These are phyloP conservation scores for Coracopsis vasa DNA, from an alignment of 2,113 vertebrate species.

Conservation along the genomic window DNA sequence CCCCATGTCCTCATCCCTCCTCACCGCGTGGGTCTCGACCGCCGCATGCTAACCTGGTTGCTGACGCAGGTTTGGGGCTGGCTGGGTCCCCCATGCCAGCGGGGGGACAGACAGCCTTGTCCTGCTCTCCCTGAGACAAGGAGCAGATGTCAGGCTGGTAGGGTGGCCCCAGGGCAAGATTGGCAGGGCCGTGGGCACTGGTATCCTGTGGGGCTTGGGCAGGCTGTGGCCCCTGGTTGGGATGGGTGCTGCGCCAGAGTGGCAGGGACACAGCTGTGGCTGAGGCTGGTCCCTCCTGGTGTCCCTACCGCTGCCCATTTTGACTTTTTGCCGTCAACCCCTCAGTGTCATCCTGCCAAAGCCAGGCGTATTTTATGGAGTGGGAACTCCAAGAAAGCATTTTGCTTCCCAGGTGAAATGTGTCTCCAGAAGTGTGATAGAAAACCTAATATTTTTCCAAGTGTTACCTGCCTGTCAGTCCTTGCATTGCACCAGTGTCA, in stretches of 20 bases:
- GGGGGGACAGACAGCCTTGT: background rate
- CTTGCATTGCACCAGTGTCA: background rate
- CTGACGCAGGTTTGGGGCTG: background rate
- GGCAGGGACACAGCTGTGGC: fast-evolving
- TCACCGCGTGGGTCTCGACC: fast-evolving
- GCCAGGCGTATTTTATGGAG: background rate
- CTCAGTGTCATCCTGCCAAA: fast-evolving
- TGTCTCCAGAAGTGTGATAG: background rate
- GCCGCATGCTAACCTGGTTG: fast-evolving
- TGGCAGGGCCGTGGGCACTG: background rate
- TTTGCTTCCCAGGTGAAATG: background rate
- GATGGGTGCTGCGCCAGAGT: fast-evolving
- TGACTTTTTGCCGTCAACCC: background rate
- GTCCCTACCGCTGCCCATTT: background rate
- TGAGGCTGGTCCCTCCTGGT: background rate
- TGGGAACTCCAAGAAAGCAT: background rate
- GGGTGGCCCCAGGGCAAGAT: background rate
- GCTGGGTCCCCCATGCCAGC: background rate
- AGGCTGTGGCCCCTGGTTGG: background rate
- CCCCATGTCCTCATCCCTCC: background rate
- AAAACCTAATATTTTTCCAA: background rate
- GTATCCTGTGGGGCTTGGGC: background rate
- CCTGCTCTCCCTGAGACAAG: fast-evolving
- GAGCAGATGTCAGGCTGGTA: background rate
- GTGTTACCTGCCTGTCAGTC: background rate